Evolutionary conservation across 2,888 invertebrate genomes (phyloP).

Genomic region (Epinotia demarniana): DNA sequence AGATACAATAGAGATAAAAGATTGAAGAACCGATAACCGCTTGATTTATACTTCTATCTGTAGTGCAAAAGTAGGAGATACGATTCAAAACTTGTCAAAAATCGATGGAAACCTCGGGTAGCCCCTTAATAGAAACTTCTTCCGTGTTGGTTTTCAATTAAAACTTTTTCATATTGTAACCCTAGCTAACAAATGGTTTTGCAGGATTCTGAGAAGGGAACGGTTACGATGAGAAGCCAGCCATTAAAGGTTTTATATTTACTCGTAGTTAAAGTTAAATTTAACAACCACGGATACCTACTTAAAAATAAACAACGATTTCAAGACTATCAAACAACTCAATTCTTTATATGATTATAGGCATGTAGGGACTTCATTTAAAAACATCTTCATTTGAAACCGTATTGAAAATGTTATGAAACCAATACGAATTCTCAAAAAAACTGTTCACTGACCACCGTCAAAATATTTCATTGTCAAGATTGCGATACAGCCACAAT

Average conservation of each 20-base stretch:
- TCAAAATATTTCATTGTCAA: slow-evolving; percentile 40
- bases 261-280: no score
- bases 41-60: no score
- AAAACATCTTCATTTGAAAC: neutral
- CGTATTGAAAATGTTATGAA: slow-evolving; percentile 19
- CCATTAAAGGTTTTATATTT: neutral
- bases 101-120: no score
- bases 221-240: neutral
- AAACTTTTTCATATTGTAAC: neutral
- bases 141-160: slow-evolving; percentile 7
- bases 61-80: no score
- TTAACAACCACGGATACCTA: no score
- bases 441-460: slow-evolving; percentile 35
- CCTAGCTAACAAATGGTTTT: neutral
- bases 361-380: neutral
- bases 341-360: no score
- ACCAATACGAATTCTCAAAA: slow-evolving; percentile 13
- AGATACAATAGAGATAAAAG: no score
- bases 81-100: no score
- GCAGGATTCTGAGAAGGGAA: neutral
- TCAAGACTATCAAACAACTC: no score
- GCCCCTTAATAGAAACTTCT: neutral
- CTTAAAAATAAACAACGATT: no score
- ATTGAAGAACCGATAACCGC: no score
- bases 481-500: slow-evolving; percentile 40